Evolutionary conservation across 2,888 invertebrate genomes (phyloP).

Genomic region (Odontocerum albicorne): DNA sequence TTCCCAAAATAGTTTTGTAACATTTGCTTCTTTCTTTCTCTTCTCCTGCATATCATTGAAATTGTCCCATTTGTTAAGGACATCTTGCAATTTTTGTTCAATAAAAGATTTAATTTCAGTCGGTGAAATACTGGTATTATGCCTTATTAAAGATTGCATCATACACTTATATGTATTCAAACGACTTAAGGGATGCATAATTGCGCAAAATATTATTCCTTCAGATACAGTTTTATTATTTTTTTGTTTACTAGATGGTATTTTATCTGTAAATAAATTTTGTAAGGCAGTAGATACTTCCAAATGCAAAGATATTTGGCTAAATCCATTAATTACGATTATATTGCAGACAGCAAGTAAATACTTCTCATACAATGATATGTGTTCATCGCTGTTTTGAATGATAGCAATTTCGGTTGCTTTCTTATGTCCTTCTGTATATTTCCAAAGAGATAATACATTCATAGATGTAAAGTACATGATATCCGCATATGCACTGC

Average conservation of each 20-base stretch:
- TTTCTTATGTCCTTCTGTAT: conserved; percentile 65
- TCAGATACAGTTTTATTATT: conserved; percentile 59
- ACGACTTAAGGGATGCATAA: conserved; percentile 63
- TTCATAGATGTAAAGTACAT: conserved; percentile 69
- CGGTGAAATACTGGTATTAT: conserved; percentile 49
- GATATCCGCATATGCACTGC: conserved; percentile 68
- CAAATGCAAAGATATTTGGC: conserved; percentile 64
- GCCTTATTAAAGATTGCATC: conserved; percentile 58
- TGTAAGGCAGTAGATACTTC: conserved; percentile 61
- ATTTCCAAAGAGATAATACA: conserved; percentile 69
- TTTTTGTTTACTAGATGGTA: conserved; percentile 57
- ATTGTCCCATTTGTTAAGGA: conserved; percentile 62
- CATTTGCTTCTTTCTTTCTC: conserved; percentile 65
- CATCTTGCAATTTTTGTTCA: conserved; percentile 59
- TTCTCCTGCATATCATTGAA: conserved; percentile 65
- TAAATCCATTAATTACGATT: conserved; percentile 70
- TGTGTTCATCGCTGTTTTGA: conserved; percentile 70
- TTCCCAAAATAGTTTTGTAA: conserved; percentile 75
- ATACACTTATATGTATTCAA: conserved; percentile 65
- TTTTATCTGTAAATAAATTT: conserved; percentile 59
- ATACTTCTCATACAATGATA: conserved; percentile 71
- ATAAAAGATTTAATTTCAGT: conserved; percentile 49
- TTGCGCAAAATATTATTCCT: conserved; percentile 60
- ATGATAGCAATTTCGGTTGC: conserved; percentile 70
- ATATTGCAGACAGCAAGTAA: conserved; percentile 72